phyloP scores from a whole-genome alignment of 92 coral and sea anemone species.

The Anthopleura xanthogrammica region DNA sequence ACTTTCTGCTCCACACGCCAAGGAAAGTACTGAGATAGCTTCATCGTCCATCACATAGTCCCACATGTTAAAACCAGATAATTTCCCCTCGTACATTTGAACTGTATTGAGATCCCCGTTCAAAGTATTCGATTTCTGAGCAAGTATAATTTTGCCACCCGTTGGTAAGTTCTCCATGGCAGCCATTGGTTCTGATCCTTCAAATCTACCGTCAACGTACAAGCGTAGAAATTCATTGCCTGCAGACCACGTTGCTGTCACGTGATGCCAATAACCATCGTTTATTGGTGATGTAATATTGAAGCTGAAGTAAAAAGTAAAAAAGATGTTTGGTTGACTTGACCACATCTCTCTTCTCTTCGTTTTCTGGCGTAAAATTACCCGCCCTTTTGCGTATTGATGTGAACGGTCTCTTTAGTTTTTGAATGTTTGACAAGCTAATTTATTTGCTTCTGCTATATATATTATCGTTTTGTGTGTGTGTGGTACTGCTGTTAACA shows the following conservation, averaged over 20 bases:
- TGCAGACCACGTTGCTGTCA: conserved; percentile 22
- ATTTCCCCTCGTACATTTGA: conserved; percentile 17
- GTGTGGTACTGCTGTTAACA: too few species aligned
- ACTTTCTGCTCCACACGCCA: conserved; percentile 19
- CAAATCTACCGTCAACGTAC: conserved; percentile 21
- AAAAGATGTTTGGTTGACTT: background rate
- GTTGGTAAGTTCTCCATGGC: background rate
- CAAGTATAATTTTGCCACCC: conserved; percentile 27
- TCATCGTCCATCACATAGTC: conserved; percentile 6
- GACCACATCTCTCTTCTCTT: too few species aligned
- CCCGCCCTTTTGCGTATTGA: too few species aligned
- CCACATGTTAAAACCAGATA: conserved; percentile 51
- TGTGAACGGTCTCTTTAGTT: too few species aligned
- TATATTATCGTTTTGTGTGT: too few species aligned
- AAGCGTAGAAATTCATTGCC: background rate
- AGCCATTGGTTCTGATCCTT: conserved; percentile 1
- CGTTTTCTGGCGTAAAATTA: too few species aligned
- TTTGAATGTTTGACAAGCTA: too few species aligned
- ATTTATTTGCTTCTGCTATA: too few species aligned
- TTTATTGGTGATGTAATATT: background rate
- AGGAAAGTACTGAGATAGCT: conserved; percentile 16
- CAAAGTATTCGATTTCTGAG: conserved; percentile 10
- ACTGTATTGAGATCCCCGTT: conserved; percentile 7
- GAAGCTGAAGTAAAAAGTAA: background rate
- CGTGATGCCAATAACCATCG: conserved; percentile 54